Conservation (phyloP, 1,140 invertebrate species). For the Doryteuthis pealeii region DNA sequence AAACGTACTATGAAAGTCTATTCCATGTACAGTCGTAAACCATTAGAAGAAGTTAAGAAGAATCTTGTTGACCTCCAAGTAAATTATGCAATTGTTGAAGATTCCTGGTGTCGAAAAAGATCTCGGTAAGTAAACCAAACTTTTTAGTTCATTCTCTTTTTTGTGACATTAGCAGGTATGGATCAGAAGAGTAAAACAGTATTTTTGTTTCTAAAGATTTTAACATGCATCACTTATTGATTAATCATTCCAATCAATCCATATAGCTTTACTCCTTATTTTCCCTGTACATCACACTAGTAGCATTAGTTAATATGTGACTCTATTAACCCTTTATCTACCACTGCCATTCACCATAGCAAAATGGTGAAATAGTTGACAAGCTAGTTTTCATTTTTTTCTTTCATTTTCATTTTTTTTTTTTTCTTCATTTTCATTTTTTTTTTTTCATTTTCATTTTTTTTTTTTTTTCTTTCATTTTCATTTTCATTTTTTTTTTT, state of each 20-base stretch:
- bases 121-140: constrained; percentile 65
- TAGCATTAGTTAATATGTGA: too few species aligned
- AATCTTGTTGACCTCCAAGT: constrained; percentile 54
- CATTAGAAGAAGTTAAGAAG: constrained; percentile 55
- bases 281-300: too few species aligned
- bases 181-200: background rate
- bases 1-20: constrained; percentile 69
- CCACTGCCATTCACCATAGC: too few species aligned
- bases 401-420: too few species aligned
- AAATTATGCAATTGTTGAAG: constrained; percentile 62
- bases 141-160: background rate
- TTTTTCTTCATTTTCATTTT: too few species aligned
- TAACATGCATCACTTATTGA: background rate
- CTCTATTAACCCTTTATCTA: too few species aligned
- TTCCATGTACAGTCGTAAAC: constrained; percentile 61
- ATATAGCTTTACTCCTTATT: too few species aligned
- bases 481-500: too few species aligned
- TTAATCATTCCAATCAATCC: background rate
- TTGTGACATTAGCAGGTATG: background rate
- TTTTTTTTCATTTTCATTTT: too few species aligned
- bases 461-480: too few species aligned
- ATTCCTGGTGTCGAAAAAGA: constrained; percentile 61
- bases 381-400: too few species aligned
- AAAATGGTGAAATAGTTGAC: too few species aligned
- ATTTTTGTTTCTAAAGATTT: background rate